Base-by-base conservation (phyloP, 2,888 invertebrate species). In the Epirrhoe alternata region DNA sequence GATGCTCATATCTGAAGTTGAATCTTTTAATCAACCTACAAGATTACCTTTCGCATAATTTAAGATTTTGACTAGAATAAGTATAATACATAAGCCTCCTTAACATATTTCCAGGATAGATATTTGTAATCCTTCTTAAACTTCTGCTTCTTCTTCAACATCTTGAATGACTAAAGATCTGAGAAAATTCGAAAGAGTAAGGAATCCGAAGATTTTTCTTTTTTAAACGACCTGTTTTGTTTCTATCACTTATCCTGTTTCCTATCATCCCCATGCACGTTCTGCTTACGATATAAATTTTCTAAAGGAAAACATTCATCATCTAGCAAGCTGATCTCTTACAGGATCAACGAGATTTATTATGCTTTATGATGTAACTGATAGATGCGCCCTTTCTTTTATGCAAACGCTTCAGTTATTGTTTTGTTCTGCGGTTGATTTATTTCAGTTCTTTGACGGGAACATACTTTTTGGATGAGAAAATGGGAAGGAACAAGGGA, bases 301-400 rank as follows among this genome's bases (percentile, higher is more conserved):
- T 66, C 78, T 83, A 83, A 87, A 87, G 88, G 86, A 86, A 85
- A 71, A 83, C 87, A 90, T 91, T 88, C 84, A 86, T 91, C 90
- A 91, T 90, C 81, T 74, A 73, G 69, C 71, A 72, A 78, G 74
- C 72, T 88, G 89, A 89, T 89, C 90, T 89, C 83, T 71, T 70
- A 74, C 77, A 74, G 87, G 88, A 89, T 90, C 88, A 86, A 75
- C 69, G 75, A 86, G 87, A 90, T 90, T 90, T 90, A 90, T 87
- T 83, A 82, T 75, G 73, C 74, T 74, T 60, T 70, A 72, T 67
- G 69, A 51, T 74, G 72, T 64, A 72, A 70, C 70, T 72, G 74
- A 74, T 72, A 74, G 72, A 69, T 69, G 57, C 45, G 8, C 64
- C 68, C 61, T 67, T 68, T 49, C 66, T 63, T 66, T 69, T 66